Percentiles rank a stretch among this genome's conserved stretches.
Conservation (phyloP, 2,113 vertebrate species). For the Egretta garzetta region DNA sequence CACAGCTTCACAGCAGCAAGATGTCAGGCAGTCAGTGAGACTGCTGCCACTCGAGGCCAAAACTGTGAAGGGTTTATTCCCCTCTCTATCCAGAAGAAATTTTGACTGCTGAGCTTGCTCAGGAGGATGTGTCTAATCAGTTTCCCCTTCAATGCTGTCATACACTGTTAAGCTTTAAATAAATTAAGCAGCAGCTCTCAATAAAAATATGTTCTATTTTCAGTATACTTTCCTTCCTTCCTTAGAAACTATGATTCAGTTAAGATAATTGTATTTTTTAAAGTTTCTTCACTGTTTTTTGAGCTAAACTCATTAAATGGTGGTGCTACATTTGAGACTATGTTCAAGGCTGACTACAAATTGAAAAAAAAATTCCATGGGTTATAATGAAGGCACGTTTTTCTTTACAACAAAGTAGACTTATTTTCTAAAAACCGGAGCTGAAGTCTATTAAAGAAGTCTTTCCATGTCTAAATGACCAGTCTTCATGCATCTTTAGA, state of each 20-base stretch:
- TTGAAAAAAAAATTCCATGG: background rate
- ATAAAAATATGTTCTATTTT: background rate
- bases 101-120: background rate
- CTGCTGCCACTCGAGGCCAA: fast-evolving
- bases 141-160: background rate
- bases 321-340: background rate
- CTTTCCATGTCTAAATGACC: background rate
- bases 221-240: background rate
- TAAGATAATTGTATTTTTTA: background rate
- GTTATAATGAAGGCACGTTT: background rate
- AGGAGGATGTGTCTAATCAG: background rate
- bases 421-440: background rate
- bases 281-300: background rate
- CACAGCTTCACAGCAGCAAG: background rate
- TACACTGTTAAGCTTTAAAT: background rate
- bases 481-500: background rate
- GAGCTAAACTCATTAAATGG: background rate
- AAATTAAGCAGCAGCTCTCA: background rate
- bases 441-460: background rate
- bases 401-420: background rate
- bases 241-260: background rate
- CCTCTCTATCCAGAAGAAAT: background rate
- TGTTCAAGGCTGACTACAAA: background rate
- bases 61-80: background rate
- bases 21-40: background rate